Base-by-base conservation (phyloP, 2,797 vertebrate species). In the Calcarius lapponicus region DNA sequence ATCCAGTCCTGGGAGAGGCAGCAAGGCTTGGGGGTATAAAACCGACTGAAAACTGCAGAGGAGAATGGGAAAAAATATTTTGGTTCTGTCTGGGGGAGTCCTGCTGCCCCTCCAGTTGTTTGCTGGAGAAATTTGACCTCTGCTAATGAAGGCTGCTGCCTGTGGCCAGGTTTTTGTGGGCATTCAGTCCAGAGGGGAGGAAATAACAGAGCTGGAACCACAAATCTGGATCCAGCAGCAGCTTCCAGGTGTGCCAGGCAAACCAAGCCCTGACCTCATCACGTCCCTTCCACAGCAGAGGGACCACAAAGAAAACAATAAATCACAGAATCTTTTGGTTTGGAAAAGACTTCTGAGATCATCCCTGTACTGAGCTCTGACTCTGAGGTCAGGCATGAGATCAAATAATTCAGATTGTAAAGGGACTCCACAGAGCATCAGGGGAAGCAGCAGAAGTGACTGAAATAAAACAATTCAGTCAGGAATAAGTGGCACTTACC, bases 271-370 rank as follows among this genome's bases (percentile, higher is more conserved):
- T 60, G 57, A 43, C 1, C 21, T 51, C 48, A 45, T 21, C 34
- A 11, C 0, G 12, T 18, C 25, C 14, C 22, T 84, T 57, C 70
- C 17, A 13, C 19, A 36, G 42, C 21, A 45, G 10, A 45, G n/a
- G 11, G 28, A 28, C 19, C 32, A 4, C 28, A 28, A 31, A 4
- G 2, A 40, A 60, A 65, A 45, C 4, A 12, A 5, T 14, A 31
- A 60, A 58, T 60, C 40, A 36, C 0, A 0, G 53, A 42, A 42
- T 29, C 0, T 1, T 48, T 72, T 20, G 1, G 4, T 22, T 42
- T 53, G 21, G 34, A 47, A 54, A 60, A 84, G 31, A 8, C 9
- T 34, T 72, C 51, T 24, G 31, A 70, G 65, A 5, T 22, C 19
- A 31, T 28, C 21, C 48, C 43, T 36, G 8, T 13, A 4, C 2